Evolutionary conservation across 35 echinoderm and acorn worm genomes (phyloP).

Genomic region (Lytechinus pictus): DNA sequence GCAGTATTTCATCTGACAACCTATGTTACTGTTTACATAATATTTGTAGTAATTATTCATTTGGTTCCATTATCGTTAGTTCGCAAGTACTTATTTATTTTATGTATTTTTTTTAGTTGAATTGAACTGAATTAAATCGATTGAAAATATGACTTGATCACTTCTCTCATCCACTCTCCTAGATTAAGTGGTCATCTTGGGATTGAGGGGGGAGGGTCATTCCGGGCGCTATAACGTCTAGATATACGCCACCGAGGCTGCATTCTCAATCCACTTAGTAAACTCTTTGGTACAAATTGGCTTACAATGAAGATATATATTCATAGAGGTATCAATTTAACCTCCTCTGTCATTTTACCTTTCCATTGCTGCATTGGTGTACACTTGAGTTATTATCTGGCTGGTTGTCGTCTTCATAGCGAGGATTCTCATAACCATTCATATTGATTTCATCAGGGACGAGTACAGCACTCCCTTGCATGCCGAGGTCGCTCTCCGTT

Average conservation of each 20-base stretch:
- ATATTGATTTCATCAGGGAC: not conserved
- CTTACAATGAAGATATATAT: not conserved
- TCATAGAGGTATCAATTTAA: not conserved
- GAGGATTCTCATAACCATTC: not conserved
- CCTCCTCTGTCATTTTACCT: not conserved
- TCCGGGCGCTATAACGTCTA: too few relatives aligned
- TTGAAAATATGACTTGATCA: too few relatives aligned
- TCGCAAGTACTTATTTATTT: too few relatives aligned
- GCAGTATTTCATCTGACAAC: too few relatives aligned
- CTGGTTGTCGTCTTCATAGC: not conserved
- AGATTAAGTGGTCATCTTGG: too few relatives aligned
- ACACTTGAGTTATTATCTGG: not conserved
- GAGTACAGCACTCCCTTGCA: slow-evolving; percentile 19
- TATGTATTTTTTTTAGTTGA: too few relatives aligned
- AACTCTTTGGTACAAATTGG: not conserved
- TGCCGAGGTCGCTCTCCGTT: slow-evolving; percentile 1
- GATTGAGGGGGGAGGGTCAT: too few relatives aligned
- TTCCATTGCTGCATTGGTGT: not conserved
- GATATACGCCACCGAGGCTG: not conserved
- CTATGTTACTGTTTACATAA: too few relatives aligned
- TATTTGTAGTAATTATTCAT: too few relatives aligned
- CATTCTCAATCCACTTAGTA: not conserved
- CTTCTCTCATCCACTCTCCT: too few relatives aligned
- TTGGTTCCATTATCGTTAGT: too few relatives aligned
- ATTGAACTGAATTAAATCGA: too few relatives aligned